Evolutionary conservation across 2,888 invertebrate genomes (phyloP), one percentile per base, ranked within the genome.

Genomic region (Drosophila mimetica): DNA sequence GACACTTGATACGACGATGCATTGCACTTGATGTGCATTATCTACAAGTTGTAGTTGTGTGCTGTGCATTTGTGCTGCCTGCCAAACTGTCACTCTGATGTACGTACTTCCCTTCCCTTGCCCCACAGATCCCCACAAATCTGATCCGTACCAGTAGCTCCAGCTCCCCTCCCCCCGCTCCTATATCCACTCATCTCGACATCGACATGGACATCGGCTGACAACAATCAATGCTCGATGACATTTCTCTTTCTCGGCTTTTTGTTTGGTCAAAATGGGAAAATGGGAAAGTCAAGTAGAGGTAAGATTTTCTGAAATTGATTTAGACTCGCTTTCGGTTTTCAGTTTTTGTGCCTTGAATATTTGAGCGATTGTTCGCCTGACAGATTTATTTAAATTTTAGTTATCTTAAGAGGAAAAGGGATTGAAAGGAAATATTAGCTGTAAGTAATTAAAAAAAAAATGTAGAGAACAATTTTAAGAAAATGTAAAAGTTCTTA

Each of bases 211-310:
- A 72, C 69, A 75, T 61, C 50, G 54, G 70, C 52, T 65, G 77
- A 77, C 80, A 80, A 71, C 52, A 78, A 67, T 74, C 74, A 71
- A 69, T 63, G 74, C 37, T 58, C 53, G 79, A 52, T 79, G 75
- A 74, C 77, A 73, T 75, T 77, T 67, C 70, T 63, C 55, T 69
- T 39, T 54, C 32, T 22, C 11, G 34, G n/a, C 28, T 41, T 36
- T 32, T 53, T 54, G 28, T 54, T 18, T 32, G 58, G 32, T 36
- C 22, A 42, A 60, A n/a, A n/a, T n/a, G n/a, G n/a, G n/a, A n/a
- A n/a, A n/a, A 74, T 69, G 70, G 55, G 41, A 37, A 64, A 53
- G 64, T 28, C 55, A 32, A 46, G 48, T 47, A 11, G 8, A 42
- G 20, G 16, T 46, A 28, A 18, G 13, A 9, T 18, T 52, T 46